These are phyloP conservation scores for Bolborhynchus lineola DNA, from an alignment of 2,113 vertebrate species.

Conservation along the genomic window DNA sequence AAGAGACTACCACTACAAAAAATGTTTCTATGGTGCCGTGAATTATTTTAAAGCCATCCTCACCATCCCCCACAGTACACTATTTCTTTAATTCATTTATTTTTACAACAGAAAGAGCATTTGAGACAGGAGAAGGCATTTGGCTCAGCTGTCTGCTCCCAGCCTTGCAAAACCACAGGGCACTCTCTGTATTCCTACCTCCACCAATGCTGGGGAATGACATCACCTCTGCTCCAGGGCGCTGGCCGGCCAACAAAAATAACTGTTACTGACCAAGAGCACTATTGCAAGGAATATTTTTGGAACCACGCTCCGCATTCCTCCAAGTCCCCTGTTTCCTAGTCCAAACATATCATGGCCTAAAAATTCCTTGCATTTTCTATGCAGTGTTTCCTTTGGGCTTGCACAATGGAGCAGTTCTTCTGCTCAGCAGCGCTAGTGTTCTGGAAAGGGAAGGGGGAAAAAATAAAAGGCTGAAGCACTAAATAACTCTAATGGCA, in stretches of 20 bases:
- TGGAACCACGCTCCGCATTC: conserved; percentile 70
- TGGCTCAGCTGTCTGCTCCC: conserved; percentile 37
- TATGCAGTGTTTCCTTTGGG: conserved; percentile 64
- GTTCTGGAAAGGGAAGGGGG: not conserved
- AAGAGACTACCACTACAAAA: not conserved
- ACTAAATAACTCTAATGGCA: conserved; percentile 51
- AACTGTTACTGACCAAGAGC: conserved; percentile 71
- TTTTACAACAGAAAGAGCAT: not conserved
- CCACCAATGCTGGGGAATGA: conserved; percentile 55
- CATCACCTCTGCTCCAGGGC: conserved; percentile 70
- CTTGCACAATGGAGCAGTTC: conserved; percentile 66
- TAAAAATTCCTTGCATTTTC: conserved; percentile 76
- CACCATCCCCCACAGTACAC: not conserved
- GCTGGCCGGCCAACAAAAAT: conserved; percentile 73
- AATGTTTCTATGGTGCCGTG: not conserved
- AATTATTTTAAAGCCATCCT: not conserved
- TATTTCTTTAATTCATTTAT: not conserved
- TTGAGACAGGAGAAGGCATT: conserved; percentile 45
- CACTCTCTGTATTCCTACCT: conserved; percentile 68
- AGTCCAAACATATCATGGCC: conserved; percentile 75
- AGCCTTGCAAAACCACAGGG: conserved; percentile 59
- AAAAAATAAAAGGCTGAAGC: not conserved
- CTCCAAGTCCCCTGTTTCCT: conserved; percentile 70
- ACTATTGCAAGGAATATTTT: conserved; percentile 73
- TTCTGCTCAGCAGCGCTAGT: conserved; percentile 34